phyloP scores from a whole-genome alignment of 2,888 invertebrate genomes.

The Andrena haemorrhoa region DNA sequence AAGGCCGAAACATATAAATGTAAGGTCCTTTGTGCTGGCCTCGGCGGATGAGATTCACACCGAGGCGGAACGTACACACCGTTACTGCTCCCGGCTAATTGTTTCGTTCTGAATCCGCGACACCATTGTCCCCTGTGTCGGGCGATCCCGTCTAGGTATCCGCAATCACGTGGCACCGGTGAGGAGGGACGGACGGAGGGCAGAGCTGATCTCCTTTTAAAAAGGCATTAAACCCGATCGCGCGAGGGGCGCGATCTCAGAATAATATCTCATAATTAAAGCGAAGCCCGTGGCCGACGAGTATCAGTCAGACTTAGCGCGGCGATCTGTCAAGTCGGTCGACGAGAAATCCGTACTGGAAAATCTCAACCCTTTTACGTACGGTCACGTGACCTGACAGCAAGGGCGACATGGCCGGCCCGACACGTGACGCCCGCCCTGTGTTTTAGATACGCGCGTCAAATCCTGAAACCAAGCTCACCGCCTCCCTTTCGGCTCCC shows the following conservation, averaged over 20 bases:
- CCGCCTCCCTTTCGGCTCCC: slow-evolving; percentile 35
- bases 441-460: slow-evolving; percentile 84
- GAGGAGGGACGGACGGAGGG: slow-evolving; percentile 11
- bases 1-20: slow-evolving; percentile 66
- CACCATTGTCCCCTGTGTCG: slow-evolving; percentile 53
- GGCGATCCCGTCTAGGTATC: slow-evolving; percentile 32
- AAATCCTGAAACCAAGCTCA: slow-evolving; percentile 81
- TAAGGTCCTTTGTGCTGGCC: slow-evolving; percentile 53
- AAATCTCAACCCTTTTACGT: slow-evolving; percentile 84
- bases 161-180: slow-evolving; percentile 22
- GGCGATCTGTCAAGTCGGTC: slow-evolving; percentile 82
- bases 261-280: slow-evolving; percentile 84
- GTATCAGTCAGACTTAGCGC: slow-evolving; percentile 84
- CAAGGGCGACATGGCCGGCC: slow-evolving; percentile 57
- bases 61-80: slow-evolving; percentile 48
- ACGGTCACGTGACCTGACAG: slow-evolving; percentile 83
- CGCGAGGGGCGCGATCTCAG: slow-evolving; percentile 81
- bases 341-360: slow-evolving; percentile 73
- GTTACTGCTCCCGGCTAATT: slow-evolving; percentile 64
- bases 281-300: slow-evolving; percentile 80
- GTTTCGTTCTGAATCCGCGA: slow-evolving; percentile 66
- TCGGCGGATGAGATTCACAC: slow-evolving; percentile 52
- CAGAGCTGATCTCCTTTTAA: slow-evolving; percentile 78
- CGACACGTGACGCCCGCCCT: slow-evolving; percentile 78
- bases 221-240: slow-evolving; percentile 82